Evolutionary conservation across 2,888 invertebrate species (phyloP), one percentile per base, ranked within the genome.

Genomic region (Drosophila infuscata): DNA sequence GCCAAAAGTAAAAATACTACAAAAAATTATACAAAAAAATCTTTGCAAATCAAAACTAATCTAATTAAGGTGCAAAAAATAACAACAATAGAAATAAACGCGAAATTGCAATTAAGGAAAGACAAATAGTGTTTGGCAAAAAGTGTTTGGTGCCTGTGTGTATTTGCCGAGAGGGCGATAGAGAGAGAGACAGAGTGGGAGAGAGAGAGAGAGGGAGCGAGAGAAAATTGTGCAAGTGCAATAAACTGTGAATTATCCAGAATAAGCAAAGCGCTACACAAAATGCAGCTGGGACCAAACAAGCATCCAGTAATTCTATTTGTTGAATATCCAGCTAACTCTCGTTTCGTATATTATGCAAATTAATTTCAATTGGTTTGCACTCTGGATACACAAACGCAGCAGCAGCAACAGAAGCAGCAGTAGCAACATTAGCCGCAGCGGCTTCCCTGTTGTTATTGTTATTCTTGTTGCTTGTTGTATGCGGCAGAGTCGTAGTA

Each of bases 321-420:
- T 84, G 89, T 83, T 84, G 78, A 70, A 83, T 85, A 74, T 89
- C 80, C 88, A 84, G 89, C 77, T 84, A 81, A 64, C 57, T 60
- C 60, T 65, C 36, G 32, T 52, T 38, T 58, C 60, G 70, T 73
- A 73, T 83, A 78, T 86, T 87, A 90, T 88, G 90, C 90, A 90
- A 88, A 88, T 88, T 88, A 89, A 83, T 76, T 90, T 88, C 88
- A 88, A 88, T 88, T 88, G 81, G 90, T 90, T 90, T 88, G 88
- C 88, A 88, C 88, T 88, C 84, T 90, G 89, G 81, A 80, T 81
- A 75, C 75, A 74, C 70, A 76, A 79, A 78, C 67, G 61, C 62
- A 51, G 70, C 61, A 52, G 70, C 52, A 46, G 62, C 59, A 20
- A 12, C 43, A 9, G n/a, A 9, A 41, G 41, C 41, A n/a, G 41